A percentile compares a stretch with the other conserved stretches of the same genome.
phyloP scores from a whole-genome alignment of 2,113 vertebrate genomes.

The Osmerus mordax region DNA sequence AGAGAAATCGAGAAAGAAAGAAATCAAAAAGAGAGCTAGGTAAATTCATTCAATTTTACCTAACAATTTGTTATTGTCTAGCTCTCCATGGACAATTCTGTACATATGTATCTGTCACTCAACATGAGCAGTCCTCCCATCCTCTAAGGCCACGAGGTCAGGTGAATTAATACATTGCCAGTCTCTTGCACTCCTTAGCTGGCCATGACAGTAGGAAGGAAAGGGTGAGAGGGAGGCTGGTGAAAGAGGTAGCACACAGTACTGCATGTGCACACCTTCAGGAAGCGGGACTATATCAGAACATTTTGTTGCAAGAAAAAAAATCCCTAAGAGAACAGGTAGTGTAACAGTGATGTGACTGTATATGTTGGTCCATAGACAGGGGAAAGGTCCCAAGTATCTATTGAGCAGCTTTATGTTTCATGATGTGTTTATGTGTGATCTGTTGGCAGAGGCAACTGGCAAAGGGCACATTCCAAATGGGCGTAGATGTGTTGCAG shows the following conservation, averaged over 20 bases:
- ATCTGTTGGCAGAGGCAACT: conserved; percentile 12
- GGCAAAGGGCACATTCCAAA: conserved; percentile 13
- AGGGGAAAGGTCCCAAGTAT: no score
- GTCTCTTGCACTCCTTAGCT: conserved; percentile 25
- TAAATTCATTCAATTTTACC: no score
- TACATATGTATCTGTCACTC: conserved; percentile 16
- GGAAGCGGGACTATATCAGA: no score
- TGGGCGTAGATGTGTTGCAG: conserved; percentile 32
- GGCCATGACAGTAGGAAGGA: conserved; percentile 49
- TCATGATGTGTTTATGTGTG: no score
- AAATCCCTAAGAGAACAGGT: no score
- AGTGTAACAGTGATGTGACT: no score
- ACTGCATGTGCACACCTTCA: background rate
- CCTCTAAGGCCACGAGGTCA: conserved; percentile 37
- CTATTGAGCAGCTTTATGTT: no score
- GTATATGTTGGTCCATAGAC: no score
- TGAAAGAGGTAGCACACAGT: background rate
- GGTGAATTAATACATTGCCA: conserved; percentile 26
- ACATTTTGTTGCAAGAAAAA: no score
- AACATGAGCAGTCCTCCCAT: conserved; percentile 21
- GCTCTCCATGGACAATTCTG: background rate
- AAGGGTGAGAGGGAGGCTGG: conserved; percentile 25
- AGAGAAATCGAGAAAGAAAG: no score
- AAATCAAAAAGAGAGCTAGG: no score
- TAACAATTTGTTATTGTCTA: conserved; percentile 4